Evolutionary conservation across 2,888 invertebrate genomes (phyloP).

Genomic region (Thereva nobilitata): DNA sequence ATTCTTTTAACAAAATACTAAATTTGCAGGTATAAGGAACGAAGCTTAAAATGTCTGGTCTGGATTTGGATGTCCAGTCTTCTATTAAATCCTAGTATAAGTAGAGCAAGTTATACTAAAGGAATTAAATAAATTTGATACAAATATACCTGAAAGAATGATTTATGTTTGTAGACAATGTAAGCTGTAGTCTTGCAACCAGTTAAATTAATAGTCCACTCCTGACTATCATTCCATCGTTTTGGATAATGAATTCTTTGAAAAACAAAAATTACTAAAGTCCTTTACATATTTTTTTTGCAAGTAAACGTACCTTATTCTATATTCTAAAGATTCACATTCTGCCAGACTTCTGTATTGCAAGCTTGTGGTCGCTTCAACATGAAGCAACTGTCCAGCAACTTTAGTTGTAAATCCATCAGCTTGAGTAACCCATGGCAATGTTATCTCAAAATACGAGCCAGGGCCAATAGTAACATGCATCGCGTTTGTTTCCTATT

Average conservation of each 20-base stretch:
- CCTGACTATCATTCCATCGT: slow-evolving; percentile 95
- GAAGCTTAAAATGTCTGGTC: slow-evolving; percentile 91
- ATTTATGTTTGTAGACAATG: slow-evolving; percentile 92
- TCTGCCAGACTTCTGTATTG: slow-evolving; percentile 90
- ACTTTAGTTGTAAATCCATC: slow-evolving; percentile 90
- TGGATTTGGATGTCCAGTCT: slow-evolving; percentile 94
- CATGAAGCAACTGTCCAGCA: slow-evolving; percentile 88
- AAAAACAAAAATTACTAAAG: background rate
- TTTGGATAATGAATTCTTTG: slow-evolving; percentile 76
- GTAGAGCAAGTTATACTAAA: background rate
- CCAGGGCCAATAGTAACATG: slow-evolving; percentile 95
- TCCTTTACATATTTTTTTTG: background rate
- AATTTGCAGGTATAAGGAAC: slow-evolving; percentile 97
- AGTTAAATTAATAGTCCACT: slow-evolving; percentile 89
- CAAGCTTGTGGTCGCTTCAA: slow-evolving; percentile 94
- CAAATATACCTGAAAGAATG: slow-evolving; percentile 75
- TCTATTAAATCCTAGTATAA: slow-evolving; percentile 78
- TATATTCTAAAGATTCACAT: slow-evolving; percentile 93
- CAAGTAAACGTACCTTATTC: slow-evolving; percentile 65
- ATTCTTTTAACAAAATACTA: slow-evolving; percentile 87
- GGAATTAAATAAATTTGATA: background rate
- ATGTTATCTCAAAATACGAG: slow-evolving; percentile 93
- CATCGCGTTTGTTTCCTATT: slow-evolving; percentile 88
- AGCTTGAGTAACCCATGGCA: slow-evolving; percentile 89
- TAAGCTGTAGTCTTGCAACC: slow-evolving; percentile 93